Conservation (phyloP, 2,888 invertebrate genomes). For the Oxycera nigricornis region DNA sequence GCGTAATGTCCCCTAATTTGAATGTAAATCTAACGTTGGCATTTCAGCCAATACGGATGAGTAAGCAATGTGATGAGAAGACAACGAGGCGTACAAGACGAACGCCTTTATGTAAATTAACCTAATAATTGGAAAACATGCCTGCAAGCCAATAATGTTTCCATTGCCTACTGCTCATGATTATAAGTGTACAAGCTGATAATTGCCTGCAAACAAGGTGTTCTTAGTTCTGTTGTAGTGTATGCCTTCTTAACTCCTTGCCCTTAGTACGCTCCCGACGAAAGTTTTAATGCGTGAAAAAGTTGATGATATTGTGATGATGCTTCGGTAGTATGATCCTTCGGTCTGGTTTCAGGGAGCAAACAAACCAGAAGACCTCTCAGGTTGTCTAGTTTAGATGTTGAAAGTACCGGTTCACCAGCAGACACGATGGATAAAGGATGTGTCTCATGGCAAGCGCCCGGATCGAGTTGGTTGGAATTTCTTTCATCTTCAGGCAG, state of each 20-base stretch:
- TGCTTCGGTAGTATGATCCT: not conserved
- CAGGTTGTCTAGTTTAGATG: not conserved
- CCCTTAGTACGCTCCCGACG: not conserved
- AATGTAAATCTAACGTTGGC: not conserved
- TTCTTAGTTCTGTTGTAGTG: not conserved
- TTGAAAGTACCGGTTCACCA: not conserved
- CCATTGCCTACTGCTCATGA: not conserved
- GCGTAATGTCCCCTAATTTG: not conserved
- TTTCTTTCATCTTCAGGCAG: conserved; percentile 30
- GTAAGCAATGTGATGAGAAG: not conserved
- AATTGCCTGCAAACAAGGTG: conserved; percentile 28
- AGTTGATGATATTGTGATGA: conserved; percentile 2
- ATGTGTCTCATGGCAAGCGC: not conserved
- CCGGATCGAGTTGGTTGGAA: not conserved
- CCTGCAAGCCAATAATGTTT: conserved; percentile 21
- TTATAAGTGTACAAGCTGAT: conserved; percentile 25
- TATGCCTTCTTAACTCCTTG: not conserved
- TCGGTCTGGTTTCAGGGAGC: not conserved
- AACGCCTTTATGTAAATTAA: conserved; percentile 30
- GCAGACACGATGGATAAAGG: not conserved
- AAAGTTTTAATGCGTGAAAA: not conserved
- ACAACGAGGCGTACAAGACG: not conserved
- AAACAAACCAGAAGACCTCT: too few species aligned
- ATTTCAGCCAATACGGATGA: not conserved
- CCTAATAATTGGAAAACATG: conserved; percentile 23